Evolutionary conservation across 2,113 vertebrate genomes (phyloP), one percentile per base, ranked within the genome.

Genomic region (Odontesthes bonariensis): DNA sequence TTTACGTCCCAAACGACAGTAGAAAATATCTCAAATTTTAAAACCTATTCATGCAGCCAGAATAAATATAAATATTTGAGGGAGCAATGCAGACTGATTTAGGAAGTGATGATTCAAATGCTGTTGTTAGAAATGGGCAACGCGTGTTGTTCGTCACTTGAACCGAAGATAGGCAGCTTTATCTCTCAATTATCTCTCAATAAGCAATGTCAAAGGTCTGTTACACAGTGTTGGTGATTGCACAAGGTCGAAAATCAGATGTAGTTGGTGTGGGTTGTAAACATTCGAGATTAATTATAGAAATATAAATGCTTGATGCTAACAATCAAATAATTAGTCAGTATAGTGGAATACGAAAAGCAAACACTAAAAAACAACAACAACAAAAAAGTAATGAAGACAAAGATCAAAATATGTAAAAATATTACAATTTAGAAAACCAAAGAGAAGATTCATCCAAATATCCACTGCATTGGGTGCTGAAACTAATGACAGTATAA

Each of bases 121-220:
- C 6, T 4, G 3, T 33, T 57, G 55, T 57, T 16, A 44, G 44
- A 64, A 68, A 80, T 22, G 12, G n/a, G 49, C 49, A 61, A 7
- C 12, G 46, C 32, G 53, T 40, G 46, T 17, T 63, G 23, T 54
- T 22, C 71, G 32, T 71, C 19, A 54, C 20, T 69, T 53, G 10
- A 22, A 55, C 49, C 40, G 66, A 60, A 49, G 68, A 44, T 59
- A 74, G 40, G 46, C 57, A 69, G 47, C 35, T 72, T 92, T 88
- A 86, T 92, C 89, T 84, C 38, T 67, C 27, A 57, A 49, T 92
- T 88, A 86, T 92, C 89, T 84, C 38, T 67, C 27, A 57, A 49
- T 32, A 60, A 82, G 66, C 33, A 74, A 73, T 79, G 79, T 44
- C 90, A 88, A 94, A 94, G 82, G 91, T 93, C 86, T 55, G 54